Conservation (phyloP, 2,113 vertebrate species). For the Chaetops frenatus region DNA sequence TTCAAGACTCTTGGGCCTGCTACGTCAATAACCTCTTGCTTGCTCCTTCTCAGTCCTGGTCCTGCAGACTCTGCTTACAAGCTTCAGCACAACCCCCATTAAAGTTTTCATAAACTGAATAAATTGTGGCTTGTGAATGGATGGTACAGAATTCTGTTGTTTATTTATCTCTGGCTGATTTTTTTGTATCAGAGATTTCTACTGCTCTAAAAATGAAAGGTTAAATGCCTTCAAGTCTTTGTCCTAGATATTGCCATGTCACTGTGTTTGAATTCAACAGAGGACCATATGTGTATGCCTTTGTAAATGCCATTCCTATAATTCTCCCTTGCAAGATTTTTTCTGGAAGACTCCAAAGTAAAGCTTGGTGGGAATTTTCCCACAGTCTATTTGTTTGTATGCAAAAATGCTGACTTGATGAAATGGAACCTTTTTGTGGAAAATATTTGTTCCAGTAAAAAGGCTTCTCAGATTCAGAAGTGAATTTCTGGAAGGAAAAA, state of each 20-base stretch:
- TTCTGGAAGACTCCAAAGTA: background rate
- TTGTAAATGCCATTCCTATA: background rate
- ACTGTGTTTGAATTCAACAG: background rate
- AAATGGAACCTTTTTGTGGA: background rate
- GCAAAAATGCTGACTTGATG: slow-evolving; percentile 7
- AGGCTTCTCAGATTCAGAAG: slow-evolving; percentile 15
- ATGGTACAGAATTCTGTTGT: background rate
- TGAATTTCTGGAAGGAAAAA: background rate
- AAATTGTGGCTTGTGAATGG: background rate
- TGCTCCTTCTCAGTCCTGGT: background rate
- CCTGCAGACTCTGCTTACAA: background rate
- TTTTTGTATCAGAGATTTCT: background rate
- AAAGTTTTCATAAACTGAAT: background rate
- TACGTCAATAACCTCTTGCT: background rate
- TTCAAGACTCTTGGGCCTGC: background rate
- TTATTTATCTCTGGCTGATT: slow-evolving; percentile 14
- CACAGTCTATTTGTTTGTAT: slow-evolving; percentile 38
- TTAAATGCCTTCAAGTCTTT: slow-evolving; percentile 27
- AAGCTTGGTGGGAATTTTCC: slow-evolving; percentile 37
- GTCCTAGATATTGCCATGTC: background rate
- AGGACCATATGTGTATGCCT: background rate
- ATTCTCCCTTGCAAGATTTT: background rate
- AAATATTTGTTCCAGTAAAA: slow-evolving; percentile 22
- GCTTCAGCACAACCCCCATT: background rate
- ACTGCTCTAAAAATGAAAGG: background rate